Evolutionary conservation across 2,888 invertebrate genomes (phyloP), one percentile per base, ranked within the genome.

Genomic region (Agrochola circellaris): DNA sequence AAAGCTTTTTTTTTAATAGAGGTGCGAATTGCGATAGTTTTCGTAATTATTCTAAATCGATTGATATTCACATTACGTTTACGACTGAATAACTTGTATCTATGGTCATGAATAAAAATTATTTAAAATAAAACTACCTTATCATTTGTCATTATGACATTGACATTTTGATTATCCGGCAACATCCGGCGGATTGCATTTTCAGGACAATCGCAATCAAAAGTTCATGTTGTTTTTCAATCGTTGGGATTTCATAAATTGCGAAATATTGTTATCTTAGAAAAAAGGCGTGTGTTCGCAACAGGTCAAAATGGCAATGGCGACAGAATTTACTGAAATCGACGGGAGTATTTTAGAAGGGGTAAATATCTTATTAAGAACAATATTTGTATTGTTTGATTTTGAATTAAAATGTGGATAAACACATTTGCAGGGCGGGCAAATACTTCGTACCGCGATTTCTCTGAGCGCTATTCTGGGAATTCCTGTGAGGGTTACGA

Each of bases 311-410:
- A 94, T 94, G 94, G 82, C 93, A 38, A 94, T 94, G 95, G 81
- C 93, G 15, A 34, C 61, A 26, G 90, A 94, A 75, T 87, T 96
- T 51, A 85, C 97, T 61, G 97, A 98, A 91, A 98, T 99, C 79
- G 98, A 99, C 93, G 99, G 98, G 23, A 98, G 98, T 89, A 93
- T 98, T 75, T 95, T 98, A 73, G 98, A 98, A 97, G 99, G 98
- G 89, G 98, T 98, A 97, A 96, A 95, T 94, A 88, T 48, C 30
- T 5, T 76, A 58, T 54, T 69, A 15, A 62, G 8, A 61, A 0
- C 45, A 34, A 30, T 64, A 48, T 58, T 48, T 60, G 4, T 26
- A 2, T 30, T 51, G 23, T 58, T 70, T 48, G 23, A 54, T 60
- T 4, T 45, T 61, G 64, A 69, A 60, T 58, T 70, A 75, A 66